phyloP scores from a whole-genome alignment of 1,140 invertebrate genomes.

The Diachasma alloeum region DNA sequence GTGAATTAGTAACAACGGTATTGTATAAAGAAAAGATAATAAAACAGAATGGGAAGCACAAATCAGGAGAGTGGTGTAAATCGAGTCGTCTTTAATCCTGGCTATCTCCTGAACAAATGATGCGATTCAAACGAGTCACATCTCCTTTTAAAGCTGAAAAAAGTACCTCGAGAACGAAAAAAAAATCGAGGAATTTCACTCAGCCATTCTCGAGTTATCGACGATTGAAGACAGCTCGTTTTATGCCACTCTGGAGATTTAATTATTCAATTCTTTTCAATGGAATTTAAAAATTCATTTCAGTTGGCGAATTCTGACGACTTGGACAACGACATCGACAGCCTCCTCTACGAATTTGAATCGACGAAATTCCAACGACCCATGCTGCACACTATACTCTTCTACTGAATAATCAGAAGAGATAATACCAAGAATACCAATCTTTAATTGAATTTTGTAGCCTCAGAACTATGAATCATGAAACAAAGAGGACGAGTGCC shows the following conservation, averaged over 20 bases:
- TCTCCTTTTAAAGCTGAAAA: too few relatives aligned
- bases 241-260: too few relatives aligned
- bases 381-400: conserved; percentile 92
- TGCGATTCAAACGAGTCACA: too few relatives aligned
- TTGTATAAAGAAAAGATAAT: not conserved
- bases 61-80: too few relatives aligned
- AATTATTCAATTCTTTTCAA: too few relatives aligned
- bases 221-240: conserved; percentile 31
- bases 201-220: not conserved
- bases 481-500: not conserved
- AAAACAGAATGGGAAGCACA: not conserved
- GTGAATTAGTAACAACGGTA: conserved; percentile 92
- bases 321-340: conserved; percentile 98
- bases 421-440: not conserved
- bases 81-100: too few relatives aligned
- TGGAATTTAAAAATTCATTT: too few relatives aligned
- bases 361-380: conserved; percentile 80
- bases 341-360: conserved; percentile 96
- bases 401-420: conserved; percentile 75
- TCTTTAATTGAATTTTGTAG: not conserved
- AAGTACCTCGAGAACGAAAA: too few relatives aligned
- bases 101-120: too few relatives aligned
- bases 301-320: conserved; percentile 91
- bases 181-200: too few relatives aligned
- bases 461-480: not conserved